Conservation (phyloP, 2,113 vertebrate species). For the Lota lota region DNA sequence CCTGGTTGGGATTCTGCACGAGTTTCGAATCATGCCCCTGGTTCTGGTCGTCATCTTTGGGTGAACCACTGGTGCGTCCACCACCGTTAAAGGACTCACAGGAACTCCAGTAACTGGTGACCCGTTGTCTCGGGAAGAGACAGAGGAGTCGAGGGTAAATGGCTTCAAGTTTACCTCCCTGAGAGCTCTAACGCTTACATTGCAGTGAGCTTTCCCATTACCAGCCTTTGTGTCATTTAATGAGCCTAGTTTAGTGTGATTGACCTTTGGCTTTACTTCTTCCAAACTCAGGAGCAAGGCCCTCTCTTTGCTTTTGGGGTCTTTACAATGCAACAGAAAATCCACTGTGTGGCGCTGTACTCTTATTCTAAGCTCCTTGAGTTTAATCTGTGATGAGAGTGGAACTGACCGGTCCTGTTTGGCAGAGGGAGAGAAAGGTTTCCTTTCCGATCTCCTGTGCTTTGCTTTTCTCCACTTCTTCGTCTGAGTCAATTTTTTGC, state of each 20-base stretch:
- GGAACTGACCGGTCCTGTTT: conserved; percentile 32
- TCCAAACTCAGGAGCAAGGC: conserved; percentile 60
- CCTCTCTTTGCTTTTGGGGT: conserved; percentile 66
- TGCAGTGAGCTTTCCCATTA: conserved; percentile 15
- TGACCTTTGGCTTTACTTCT: conserved; percentile 36
- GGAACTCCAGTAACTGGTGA: conserved; percentile 4
- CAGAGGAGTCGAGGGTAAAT: conserved; percentile 44
- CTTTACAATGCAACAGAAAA: conserved; percentile 66
- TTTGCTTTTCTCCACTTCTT: conserved; percentile 67
- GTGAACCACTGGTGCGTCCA: conserved; percentile 23
- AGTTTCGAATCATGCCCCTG: conserved; percentile 30
- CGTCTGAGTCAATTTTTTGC: conserved; percentile 58
- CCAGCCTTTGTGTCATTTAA: not conserved
- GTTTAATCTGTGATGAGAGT: conserved; percentile 44
- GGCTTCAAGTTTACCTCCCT: conserved; percentile 49
- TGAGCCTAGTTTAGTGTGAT: not conserved
- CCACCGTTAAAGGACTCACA: conserved; percentile 37
- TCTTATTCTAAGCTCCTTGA: conserved; percentile 62
- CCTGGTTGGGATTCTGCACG: not conserved
- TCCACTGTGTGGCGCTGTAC: conserved; percentile 68
- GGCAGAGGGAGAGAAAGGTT: conserved; percentile 16
- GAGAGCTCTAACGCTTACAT: not conserved
- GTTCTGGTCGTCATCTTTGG: conserved; percentile 52
- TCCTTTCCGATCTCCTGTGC: conserved; percentile 52
- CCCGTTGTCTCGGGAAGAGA: conserved; percentile 16